Percentiles rank a stretch among this genome's conserved stretches.
These are phyloP conservation scores for Zosterops borbonicus DNA, from an alignment of 2,113 vertebrate genomes.

Conservation along the genomic window DNA sequence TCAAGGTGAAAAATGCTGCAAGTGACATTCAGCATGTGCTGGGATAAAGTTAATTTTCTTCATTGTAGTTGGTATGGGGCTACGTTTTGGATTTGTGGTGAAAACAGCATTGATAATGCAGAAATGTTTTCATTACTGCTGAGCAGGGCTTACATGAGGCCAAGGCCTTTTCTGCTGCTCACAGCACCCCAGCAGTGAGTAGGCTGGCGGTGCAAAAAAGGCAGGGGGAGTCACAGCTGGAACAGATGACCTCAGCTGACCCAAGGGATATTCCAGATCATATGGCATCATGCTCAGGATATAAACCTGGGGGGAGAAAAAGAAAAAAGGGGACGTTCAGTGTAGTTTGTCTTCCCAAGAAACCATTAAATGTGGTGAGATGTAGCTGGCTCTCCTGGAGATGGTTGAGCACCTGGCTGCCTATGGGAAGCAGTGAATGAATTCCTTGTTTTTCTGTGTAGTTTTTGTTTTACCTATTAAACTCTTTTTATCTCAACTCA, in stretches of 20 bases:
- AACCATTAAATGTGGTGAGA: background rate
- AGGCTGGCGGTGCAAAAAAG: background rate
- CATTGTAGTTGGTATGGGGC: background rate
- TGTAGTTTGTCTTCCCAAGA: background rate
- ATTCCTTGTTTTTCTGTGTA: background rate
- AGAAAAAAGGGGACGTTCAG: rapidly evolving
- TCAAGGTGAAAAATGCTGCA: background rate
- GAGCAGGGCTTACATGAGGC: background rate
- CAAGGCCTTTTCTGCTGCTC: background rate
- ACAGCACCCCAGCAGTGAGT: background rate
- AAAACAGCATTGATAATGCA: background rate
- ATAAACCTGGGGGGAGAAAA: rapidly evolving
- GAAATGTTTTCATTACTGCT: background rate
- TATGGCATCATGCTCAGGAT: background rate
- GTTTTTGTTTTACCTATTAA: background rate
- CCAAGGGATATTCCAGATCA: background rate
- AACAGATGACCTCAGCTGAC: background rate
- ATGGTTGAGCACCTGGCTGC: background rate
- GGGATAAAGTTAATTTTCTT: background rate
- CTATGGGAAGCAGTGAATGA: background rate
- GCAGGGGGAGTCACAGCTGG: background rate
- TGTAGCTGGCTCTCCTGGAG: background rate
- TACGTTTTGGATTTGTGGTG: background rate
- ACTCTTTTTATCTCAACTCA: background rate
- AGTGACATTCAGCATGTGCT: background rate